A percentile compares a stretch with the other conserved stretches of the same genome.
These are phyloP conservation scores for Lampris incognitus DNA, from an alignment of 2,113 vertebrate genomes.

Conservation along the genomic window DNA sequence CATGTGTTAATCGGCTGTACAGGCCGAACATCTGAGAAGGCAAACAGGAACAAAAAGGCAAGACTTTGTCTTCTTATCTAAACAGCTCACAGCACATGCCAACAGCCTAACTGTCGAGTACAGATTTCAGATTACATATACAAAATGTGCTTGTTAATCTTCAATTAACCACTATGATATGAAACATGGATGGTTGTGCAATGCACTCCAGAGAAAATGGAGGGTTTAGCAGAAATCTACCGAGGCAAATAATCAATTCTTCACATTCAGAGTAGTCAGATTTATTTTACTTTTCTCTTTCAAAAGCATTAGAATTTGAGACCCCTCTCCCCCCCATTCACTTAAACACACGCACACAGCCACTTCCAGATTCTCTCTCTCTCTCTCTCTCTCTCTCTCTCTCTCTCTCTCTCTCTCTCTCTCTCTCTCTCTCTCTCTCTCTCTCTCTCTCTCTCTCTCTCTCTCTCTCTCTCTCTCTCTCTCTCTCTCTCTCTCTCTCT, in stretches of 20 bases:
- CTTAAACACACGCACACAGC: not conserved
- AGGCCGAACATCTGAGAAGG: not conserved
- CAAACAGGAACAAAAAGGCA: not conserved
- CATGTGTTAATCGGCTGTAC: not conserved
- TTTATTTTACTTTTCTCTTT: slow-evolving; percentile 53
- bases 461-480: too few relatives aligned
- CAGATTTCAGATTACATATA: not conserved
- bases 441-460: slow-evolving; percentile 33
- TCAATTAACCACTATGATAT: slow-evolving; percentile 1
- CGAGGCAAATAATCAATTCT: slow-evolving; percentile 22
- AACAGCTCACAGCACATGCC: not conserved
- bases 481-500: too few relatives aligned
- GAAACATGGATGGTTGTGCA: not conserved
- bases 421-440: slow-evolving; percentile 13
- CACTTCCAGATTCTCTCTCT: not conserved
- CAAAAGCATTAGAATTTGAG: slow-evolving; percentile 29
- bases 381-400: slow-evolving; percentile 19
- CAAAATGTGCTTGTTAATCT: slow-evolving; percentile 1
- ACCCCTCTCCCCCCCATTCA: not conserved
- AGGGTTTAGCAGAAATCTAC: too few relatives aligned
- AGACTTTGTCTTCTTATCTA: too few relatives aligned
- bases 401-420: slow-evolving; percentile 28
- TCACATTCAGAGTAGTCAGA: slow-evolving; percentile 36
- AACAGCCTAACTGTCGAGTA: not conserved
- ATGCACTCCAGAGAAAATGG: too few relatives aligned